These are phyloP conservation scores for Alosa sapidissima DNA, from an alignment of 2,797 vertebrate species.

Conservation along the genomic window DNA sequence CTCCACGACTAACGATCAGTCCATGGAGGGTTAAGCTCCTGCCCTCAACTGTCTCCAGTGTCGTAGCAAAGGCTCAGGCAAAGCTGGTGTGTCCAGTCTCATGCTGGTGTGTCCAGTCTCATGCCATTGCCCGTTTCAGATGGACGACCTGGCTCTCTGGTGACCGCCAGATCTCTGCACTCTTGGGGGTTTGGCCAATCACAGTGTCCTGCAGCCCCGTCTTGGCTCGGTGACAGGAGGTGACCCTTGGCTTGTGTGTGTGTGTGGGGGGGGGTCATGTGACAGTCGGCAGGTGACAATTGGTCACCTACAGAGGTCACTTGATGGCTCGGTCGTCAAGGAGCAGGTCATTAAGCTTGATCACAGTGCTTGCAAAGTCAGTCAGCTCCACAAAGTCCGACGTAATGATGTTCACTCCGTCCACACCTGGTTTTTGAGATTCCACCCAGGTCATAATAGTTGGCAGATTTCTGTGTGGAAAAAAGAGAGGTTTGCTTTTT, in stretches of 20 bases:
- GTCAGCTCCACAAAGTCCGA: slow-evolving; percentile 98
- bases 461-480: slow-evolving; percentile 87
- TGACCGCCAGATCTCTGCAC: neutral
- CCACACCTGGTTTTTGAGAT: slow-evolving; percentile 84
- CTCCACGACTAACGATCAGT: neutral
- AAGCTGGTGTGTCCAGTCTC: neutral
- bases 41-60: neutral
- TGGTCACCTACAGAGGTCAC: slow-evolving; percentile 19
- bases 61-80: neutral
- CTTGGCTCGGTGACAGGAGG: neutral
- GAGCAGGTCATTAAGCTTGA: slow-evolving; percentile 87
- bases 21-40: neutral
- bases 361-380: slow-evolving; percentile 93
- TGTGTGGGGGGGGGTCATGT: neutral
- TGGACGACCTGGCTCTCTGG: neutral
- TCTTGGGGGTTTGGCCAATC: neutral
- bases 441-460: slow-evolving; percentile 94
- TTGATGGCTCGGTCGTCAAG: slow-evolving; percentile 64
- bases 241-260: neutral
- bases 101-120: neutral
- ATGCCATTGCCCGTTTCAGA: neutral
- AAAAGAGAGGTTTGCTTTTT: neutral
- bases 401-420: slow-evolving; percentile 96
- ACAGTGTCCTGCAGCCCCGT: neutral
- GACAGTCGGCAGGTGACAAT: neutral